Evolutionary conservation across 2,797 vertebrate genomes (phyloP).

Genomic region (Serranus cabrilla): DNA sequence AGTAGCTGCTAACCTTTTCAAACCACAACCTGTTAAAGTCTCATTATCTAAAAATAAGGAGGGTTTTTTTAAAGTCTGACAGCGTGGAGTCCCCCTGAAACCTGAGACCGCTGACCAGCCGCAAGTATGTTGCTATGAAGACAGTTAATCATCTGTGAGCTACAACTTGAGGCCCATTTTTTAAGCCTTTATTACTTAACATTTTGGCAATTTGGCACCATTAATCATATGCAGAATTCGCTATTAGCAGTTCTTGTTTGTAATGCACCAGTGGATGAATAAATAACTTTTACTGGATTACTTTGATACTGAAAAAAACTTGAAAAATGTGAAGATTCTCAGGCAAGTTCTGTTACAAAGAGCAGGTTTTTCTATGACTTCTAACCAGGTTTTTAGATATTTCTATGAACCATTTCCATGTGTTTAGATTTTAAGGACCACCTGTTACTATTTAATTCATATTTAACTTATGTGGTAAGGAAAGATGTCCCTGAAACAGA

Average conservation of each 20-base stretch:
- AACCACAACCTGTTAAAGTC: conserved; percentile 10
- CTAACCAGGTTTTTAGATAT: neutral
- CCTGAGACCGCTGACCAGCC: neutral
- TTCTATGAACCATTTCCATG: too few relatives aligned
- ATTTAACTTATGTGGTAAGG: neutral
- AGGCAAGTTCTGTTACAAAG: neutral
- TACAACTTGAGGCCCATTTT: neutral
- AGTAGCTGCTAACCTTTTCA: neutral
- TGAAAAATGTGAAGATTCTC: neutral
- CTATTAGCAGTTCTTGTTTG: neutral
- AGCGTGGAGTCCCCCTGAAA: neutral
- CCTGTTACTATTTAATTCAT: neutral
- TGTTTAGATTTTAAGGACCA: too few relatives aligned
- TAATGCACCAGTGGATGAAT: neutral
- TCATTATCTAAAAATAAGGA: neutral
- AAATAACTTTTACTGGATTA: neutral
- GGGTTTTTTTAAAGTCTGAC: neutral
- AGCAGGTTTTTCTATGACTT: neutral
- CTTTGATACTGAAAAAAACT: neutral
- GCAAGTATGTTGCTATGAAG: neutral
- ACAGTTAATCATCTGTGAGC: neutral
- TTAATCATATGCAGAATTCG: neutral
- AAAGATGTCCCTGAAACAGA: neutral
- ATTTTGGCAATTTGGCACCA: neutral
- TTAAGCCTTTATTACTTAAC: neutral